Base-by-base conservation (phyloP, 2,888 invertebrate species). In the Agonopterix heracliana region DNA sequence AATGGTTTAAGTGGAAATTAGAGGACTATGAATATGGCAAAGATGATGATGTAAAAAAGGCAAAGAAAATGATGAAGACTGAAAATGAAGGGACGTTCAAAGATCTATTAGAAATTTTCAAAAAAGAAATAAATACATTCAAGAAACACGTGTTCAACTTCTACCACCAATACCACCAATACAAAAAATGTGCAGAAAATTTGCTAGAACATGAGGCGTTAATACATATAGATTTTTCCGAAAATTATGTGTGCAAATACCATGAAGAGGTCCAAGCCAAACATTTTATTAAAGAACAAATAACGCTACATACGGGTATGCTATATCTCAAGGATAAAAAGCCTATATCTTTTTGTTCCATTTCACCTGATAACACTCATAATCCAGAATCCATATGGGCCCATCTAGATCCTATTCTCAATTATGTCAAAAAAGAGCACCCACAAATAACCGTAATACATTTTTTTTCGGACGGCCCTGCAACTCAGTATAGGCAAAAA, bases 311-410 rank as follows among this genome's bases (percentile, higher is more conserved):
- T 45, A 55, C 55, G 14, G 54, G 54, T 35, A 53, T 57, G 34
- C 8, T 55, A 4, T 57, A 57, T 36, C 2, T 53, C 7, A 52
- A 54, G 49, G 34, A 46, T 40, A 45, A 48, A 9, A 50, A 55
- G 34, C 38, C 43, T 2, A 35, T 48, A 10, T 53, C 54, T 12
- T 58, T 56, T 9, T 53, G 53, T 41, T 50, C 58, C 8, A 51
- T 58, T 36, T 56, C 54, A 12, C 47, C 54, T 9, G 26, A 51
- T 9, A 54, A 54, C 44, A 13, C 9, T 12, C 55, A 55, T 36
- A 13, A 47, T 35, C 56, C 57, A 12, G 54, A 54, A 17, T 51
- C 54, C 8, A 59, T 59, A 34, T 59, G 59, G 59, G 55, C 54
- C 4, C 57, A 57, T 26, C 50, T 57, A 4, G 47, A 56, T 14